Base-by-base conservation (phyloP, 2,888 invertebrate species). In the Iselma pallidipennis region DNA sequence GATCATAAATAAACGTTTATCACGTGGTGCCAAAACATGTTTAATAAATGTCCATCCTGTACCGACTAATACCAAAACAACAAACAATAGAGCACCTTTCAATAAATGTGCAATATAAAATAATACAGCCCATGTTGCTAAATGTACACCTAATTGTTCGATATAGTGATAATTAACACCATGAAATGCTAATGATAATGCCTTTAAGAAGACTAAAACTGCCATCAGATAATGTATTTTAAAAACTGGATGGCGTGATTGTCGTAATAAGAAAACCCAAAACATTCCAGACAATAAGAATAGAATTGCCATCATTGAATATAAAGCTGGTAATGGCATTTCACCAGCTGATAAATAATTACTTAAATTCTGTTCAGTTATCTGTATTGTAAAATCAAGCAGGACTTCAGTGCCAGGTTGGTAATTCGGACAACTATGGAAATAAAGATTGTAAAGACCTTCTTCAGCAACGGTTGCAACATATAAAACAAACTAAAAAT, bases 31-130 rank as follows among this genome's bases (percentile, higher is more conserved):
- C 23, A 99, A 84, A 69, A 99, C 95, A 80, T 98, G 96, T 78
- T 98, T 98, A 72, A 99, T 96, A 79, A 98, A 99, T 37, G 97
- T 96, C 96, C 98, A 99, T 0, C 99, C 99, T 5, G 98, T 97
- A 50, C 98, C 98, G 70, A 99, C 95, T 10, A 99, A 85, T 10
- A 98, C 92, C 69, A 99, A 92, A 0, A 97, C 97, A 61, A 98
- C 95, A 78, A 99, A 98, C 54, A 99, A 83, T 49, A 99, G 89
- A 0, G 96, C 94, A 10, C 81, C 81, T 72, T 81, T 81, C 16
- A 81, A 65, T 49, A 99, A 85, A 85, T 99, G 98, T n/a, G 96
- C 96, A 55, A 98, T 92, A 77, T 98, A 99, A 80, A 92, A 99
- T 1, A 99, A 83, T 71, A 98, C 94, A 0, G 98, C 98, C 98